These are phyloP conservation scores for Hololepta plana DNA, from an alignment of 2,888 invertebrate genomes.

Conservation along the genomic window DNA sequence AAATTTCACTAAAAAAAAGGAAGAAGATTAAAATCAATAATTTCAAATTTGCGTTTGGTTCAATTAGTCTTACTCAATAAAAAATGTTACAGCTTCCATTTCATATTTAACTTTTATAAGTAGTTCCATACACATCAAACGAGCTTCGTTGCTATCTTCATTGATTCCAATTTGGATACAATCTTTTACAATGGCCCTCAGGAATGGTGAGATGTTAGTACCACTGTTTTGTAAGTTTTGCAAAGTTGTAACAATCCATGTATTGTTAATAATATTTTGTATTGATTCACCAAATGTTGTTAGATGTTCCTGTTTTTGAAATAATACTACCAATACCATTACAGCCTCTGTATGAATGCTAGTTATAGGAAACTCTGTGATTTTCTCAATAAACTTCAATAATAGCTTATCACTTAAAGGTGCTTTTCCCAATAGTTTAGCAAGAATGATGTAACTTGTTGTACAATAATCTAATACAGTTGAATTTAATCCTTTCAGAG, in stretches of 20 bases:
- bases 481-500: slow-evolving; percentile 55
- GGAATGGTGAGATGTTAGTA: slow-evolving; percentile 36
- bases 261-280: slow-evolving; percentile 27
- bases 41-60: no score
- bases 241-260: slow-evolving; percentile 32
- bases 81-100: no score
- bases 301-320: slow-evolving; percentile 41
- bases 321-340: slow-evolving; percentile 48
- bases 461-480: slow-evolving; percentile 50
- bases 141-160: no score
- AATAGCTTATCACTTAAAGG: slow-evolving; percentile 37
- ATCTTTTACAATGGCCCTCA: slow-evolving; percentile 35
- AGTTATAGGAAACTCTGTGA: slow-evolving; percentile 30
- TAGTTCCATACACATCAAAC: no score
- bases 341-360: slow-evolving; percentile 43
- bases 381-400: slow-evolving; percentile 38
- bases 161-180: slow-evolving; percentile 32
- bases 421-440: slow-evolving; percentile 47
- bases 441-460: slow-evolving; percentile 53
- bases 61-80: no score
- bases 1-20: no score
- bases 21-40: no score
- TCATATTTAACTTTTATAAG: no score
- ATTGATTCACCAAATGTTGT: no score
- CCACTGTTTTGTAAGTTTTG: slow-evolving; percentile 35